Evolutionary conservation across 1,140 invertebrate species (phyloP).

Genomic region (Drosophila punjabiensis): DNA sequence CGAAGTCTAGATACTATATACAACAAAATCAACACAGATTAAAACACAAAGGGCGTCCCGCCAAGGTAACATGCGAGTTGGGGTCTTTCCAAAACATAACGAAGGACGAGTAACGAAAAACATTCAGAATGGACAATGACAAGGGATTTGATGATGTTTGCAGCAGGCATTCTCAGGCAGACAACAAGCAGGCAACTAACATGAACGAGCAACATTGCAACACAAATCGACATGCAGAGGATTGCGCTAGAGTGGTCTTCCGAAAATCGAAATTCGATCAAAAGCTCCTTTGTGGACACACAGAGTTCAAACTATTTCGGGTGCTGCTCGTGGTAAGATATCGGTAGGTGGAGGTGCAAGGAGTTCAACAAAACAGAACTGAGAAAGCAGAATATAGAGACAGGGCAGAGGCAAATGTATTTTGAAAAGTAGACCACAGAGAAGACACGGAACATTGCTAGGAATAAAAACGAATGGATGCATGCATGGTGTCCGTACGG

Average conservation of each 20-base stretch:
- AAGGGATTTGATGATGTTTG: slow-evolving; percentile 57
- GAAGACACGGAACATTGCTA: slow-evolving; percentile 57
- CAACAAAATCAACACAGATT: slow-evolving; percentile 73
- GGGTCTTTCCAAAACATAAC: slow-evolving; percentile 49
- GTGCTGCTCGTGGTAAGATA: slow-evolving; percentile 53
- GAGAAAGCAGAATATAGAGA: slow-evolving; percentile 50
- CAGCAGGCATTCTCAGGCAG: slow-evolving; percentile 69
- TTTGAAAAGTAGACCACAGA: slow-evolving; percentile 43
- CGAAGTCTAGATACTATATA: slow-evolving; percentile 59
- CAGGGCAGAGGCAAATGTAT: slow-evolving; percentile 49
- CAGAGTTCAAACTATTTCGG: slow-evolving; percentile 36
- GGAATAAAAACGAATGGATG: slow-evolving; percentile 44
- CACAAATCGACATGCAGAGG: slow-evolving; percentile 45
- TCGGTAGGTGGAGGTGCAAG: slow-evolving; percentile 60
- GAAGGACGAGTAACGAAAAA: slow-evolving; percentile 36
- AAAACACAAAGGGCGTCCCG: slow-evolving; percentile 48
- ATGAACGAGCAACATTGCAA: slow-evolving; percentile 60
- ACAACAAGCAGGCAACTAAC: slow-evolving; percentile 74
- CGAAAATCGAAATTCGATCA: slow-evolving; percentile 26
- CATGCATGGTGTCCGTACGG: slow-evolving; percentile 66
- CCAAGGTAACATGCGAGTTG: slow-evolving; percentile 63
- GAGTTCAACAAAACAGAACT: slow-evolving; percentile 56
- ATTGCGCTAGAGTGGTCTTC: slow-evolving; percentile 17
- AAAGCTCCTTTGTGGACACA: slow-evolving; percentile 43
- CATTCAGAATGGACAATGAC: slow-evolving; percentile 56